Evolutionary conservation across 2,888 invertebrate species (phyloP).

Genomic region (Elysia crispata): DNA sequence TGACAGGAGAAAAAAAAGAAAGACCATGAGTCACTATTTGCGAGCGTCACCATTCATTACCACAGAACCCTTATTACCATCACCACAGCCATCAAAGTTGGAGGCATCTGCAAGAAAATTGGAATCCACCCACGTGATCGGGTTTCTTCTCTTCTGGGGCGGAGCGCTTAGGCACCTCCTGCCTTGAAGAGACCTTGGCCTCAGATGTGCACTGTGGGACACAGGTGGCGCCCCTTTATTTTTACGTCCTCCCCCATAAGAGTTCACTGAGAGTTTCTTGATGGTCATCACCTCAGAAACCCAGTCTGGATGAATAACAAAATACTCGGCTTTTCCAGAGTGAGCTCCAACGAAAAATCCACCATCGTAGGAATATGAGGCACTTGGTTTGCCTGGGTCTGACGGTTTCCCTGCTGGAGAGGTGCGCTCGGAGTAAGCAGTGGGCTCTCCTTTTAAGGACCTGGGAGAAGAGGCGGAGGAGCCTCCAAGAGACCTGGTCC

Average conservation of each 20-base stretch:
- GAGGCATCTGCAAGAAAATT: too few relatives aligned
- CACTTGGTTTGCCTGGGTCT: slow-evolving; percentile 49
- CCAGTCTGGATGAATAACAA: slow-evolving; percentile 76
- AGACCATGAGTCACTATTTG: too few relatives aligned
- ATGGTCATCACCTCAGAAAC: slow-evolving; percentile 72
- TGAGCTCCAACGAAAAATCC: slow-evolving; percentile 67
- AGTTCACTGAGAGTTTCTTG: slow-evolving; percentile 62
- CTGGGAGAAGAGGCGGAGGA: slow-evolving; percentile 54
- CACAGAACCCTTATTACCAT: too few relatives aligned
- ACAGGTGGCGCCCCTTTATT: slow-evolving; percentile 13
- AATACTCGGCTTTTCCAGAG: slow-evolving; percentile 63
- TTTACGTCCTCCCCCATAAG: background rate
- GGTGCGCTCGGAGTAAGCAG: slow-evolving; percentile 53
- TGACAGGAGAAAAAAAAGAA: too few relatives aligned
- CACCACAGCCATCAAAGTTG: too few relatives aligned
- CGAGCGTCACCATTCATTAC: too few relatives aligned
- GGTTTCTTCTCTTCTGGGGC: slow-evolving; percentile 70
- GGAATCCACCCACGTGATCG: slow-evolving; percentile 67
- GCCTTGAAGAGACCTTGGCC: slow-evolving; percentile 52
- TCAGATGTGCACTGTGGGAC: background rate
- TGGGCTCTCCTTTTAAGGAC: slow-evolving; percentile 49
- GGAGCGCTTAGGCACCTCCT: slow-evolving; percentile 72
- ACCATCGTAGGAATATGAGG: slow-evolving; percentile 66
- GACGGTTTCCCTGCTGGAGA: slow-evolving; percentile 44
- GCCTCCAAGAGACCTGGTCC: slow-evolving; percentile 52